Percentiles rank a stretch among this genome's conserved stretches.
Evolutionary conservation across 2,797 vertebrate species (phyloP).

Genomic region (Parotocinclus haroldoi): DNA sequence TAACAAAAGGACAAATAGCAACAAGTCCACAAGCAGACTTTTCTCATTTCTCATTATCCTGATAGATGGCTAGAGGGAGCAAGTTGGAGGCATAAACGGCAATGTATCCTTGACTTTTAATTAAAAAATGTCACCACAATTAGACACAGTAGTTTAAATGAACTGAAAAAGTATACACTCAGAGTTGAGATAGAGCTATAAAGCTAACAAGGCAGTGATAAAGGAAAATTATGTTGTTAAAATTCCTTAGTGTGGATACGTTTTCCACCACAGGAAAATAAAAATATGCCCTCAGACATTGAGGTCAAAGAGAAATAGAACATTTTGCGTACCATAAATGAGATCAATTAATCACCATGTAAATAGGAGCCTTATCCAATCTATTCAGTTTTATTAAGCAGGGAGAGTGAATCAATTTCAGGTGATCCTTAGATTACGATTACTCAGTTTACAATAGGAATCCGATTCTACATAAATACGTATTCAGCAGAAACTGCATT

Average conservation of each 20-base stretch:
- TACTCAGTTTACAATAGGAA: no score
- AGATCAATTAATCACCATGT: conserved; percentile 74
- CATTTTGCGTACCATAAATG: conserved; percentile 63
- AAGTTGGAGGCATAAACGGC: conserved; percentile 69
- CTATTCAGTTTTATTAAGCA: conserved; percentile 62
- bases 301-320: conserved; percentile 67
- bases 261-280: conserved; percentile 59
- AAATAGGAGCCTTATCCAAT: conserved; percentile 68
- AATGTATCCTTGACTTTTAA: conserved; percentile 82
- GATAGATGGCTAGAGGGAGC: conserved; percentile 75
- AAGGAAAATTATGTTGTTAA: conserved; percentile 73
- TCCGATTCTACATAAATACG: no score
- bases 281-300: conserved; percentile 67
- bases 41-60: conserved; percentile 74
- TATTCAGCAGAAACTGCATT: no score
- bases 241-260: conserved; percentile 64
- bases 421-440: no score
- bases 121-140: conserved; percentile 81
- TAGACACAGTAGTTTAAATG: conserved; percentile 77
- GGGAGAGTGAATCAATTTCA: conserved; percentile 55
- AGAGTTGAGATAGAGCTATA: conserved; percentile 66
- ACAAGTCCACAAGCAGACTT: conserved; percentile 68
- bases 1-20: conserved; percentile 72
- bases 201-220: conserved; percentile 70
- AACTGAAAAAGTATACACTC: conserved; percentile 66